These are phyloP conservation scores for Pentamera pediparva DNA, from an alignment of 53 echinoderm and acorn worm species.

Conservation along the genomic window DNA sequence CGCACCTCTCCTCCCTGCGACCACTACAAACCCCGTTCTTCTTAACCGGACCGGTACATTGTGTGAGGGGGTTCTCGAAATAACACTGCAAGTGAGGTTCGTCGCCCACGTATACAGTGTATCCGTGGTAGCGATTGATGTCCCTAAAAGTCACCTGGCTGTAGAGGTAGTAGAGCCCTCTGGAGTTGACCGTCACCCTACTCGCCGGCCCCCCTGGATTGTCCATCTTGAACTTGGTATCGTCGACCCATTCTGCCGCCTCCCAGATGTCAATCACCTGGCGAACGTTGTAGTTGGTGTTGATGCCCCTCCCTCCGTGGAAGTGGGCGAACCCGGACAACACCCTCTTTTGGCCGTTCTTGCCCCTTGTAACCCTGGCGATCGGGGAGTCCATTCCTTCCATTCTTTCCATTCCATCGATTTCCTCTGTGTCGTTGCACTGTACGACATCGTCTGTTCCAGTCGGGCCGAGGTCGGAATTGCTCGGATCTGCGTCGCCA, in stretches of 20 bases:
- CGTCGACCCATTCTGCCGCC: conserved; percentile 10
- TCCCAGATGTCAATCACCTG: neutral
- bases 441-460: too few relatives aligned
- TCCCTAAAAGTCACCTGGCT: conserved; percentile 25
- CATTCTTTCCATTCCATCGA: neutral
- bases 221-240: conserved; percentile 1
- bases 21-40: neutral
- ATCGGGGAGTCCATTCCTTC: neutral
- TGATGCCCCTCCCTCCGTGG: conserved; percentile 2
- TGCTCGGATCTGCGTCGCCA: neutral
- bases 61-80: conserved; percentile 17
- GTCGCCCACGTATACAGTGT: conserved; percentile 15
- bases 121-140: conserved; percentile 18
- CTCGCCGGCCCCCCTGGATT: neutral
- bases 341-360: neutral
- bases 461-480: too few relatives aligned
- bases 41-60: neutral
- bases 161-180: conserved; percentile 18
- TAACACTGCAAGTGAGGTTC: conserved; percentile 5
- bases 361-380: neutral
- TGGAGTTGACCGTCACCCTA: neutral
- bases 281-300: conserved; percentile 2
- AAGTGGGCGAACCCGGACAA: conserved; percentile 16
- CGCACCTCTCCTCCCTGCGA: conserved; percentile 4
- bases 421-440: neutral